phyloP scores from a whole-genome alignment of 2,113 vertebrate species.

The Sinocyclocheilus anshuiensis region DNA sequence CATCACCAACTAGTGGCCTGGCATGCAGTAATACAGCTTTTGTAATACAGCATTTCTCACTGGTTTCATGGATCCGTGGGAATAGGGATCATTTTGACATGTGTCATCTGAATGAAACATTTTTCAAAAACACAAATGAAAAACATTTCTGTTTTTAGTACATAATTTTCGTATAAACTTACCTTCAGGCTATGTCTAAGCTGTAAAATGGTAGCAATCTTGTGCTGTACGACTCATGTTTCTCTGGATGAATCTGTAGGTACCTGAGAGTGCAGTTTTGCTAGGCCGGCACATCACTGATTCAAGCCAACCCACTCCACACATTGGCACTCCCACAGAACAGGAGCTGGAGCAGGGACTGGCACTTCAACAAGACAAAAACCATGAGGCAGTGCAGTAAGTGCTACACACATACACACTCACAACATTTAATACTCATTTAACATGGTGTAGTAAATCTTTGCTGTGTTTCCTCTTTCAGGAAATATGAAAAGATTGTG shows the following conservation, averaged over 20 bases:
- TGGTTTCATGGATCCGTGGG: no score
- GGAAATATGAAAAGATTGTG: conserved; percentile 92
- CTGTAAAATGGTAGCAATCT: not conserved
- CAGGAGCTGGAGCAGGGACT: conserved; percentile 84
- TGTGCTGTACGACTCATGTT: not conserved
- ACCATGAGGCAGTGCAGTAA: conserved; percentile 82
- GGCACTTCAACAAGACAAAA: conserved; percentile 84
- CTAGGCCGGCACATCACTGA: conserved; percentile 78
- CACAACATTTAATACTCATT: not conserved
- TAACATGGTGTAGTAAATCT: not conserved
- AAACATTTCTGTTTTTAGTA: no score
- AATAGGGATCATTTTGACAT: no score
- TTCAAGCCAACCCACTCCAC: conserved; percentile 67
- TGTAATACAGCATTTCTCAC: no score
- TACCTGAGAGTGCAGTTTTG: conserved; percentile 80
- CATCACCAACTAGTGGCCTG: no score
- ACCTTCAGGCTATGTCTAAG: not conserved
- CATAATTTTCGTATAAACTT: no score
- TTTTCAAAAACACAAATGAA: no score
- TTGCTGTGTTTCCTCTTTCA: conserved; percentile 56
- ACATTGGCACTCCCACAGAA: conserved; percentile 65
- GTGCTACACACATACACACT: not conserved
- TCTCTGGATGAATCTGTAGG: conserved; percentile 68
- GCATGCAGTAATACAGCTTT: no score
- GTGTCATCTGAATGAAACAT: no score